Percentiles rank a stretch among this genome's conserved stretches.
Conservation (phyloP, 2,888 invertebrate species). For the Drosophila nr. perissopoda region DNA sequence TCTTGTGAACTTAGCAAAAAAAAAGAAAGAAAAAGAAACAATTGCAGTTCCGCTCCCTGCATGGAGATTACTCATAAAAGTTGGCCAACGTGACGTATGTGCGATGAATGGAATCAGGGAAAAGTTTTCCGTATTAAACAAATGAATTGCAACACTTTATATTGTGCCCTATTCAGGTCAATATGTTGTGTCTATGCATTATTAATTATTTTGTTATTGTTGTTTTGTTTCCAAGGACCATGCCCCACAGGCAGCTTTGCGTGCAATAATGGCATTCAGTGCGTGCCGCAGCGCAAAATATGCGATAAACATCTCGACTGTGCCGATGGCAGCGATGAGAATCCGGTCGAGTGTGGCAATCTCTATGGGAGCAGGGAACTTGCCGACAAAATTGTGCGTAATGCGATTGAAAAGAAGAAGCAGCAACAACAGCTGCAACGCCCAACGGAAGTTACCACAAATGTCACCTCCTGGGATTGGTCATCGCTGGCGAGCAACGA, state of each 20-base stretch:
- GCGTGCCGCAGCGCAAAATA: conserved; percentile 86
- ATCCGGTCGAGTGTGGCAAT: conserved; percentile 84
- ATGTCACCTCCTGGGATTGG: conserved; percentile 49
- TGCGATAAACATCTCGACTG: conserved; percentile 86
- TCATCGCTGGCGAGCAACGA: conserved; percentile 33
- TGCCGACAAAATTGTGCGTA: conserved; percentile 81
- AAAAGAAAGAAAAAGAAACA: background rate
- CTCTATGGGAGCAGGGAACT: conserved; percentile 84
- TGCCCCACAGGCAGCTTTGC: conserved; percentile 87
- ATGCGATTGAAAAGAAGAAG: conserved; percentile 78
- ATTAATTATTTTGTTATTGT: conserved; percentile 42
- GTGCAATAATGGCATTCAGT: conserved; percentile 86
- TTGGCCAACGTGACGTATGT: conserved; percentile 35
- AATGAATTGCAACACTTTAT: conserved; percentile 35
- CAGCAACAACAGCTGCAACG: conserved; percentile 41
- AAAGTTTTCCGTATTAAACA: conserved; percentile 23
- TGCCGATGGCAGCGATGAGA: conserved; percentile 85
- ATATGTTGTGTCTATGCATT: conserved; percentile 19
- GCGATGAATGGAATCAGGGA: conserved; percentile 15
- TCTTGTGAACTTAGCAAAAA: conserved; percentile 30
- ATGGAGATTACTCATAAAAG: conserved; percentile 38
- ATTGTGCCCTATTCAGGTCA: conserved; percentile 43
- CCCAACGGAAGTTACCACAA: conserved; percentile 29
- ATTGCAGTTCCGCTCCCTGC: conserved; percentile 35
- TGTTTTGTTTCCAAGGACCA: conserved; percentile 82